Evolutionary conservation across 2,113 vertebrate genomes (phyloP).

Genomic region (Eublepharis macularius): DNA sequence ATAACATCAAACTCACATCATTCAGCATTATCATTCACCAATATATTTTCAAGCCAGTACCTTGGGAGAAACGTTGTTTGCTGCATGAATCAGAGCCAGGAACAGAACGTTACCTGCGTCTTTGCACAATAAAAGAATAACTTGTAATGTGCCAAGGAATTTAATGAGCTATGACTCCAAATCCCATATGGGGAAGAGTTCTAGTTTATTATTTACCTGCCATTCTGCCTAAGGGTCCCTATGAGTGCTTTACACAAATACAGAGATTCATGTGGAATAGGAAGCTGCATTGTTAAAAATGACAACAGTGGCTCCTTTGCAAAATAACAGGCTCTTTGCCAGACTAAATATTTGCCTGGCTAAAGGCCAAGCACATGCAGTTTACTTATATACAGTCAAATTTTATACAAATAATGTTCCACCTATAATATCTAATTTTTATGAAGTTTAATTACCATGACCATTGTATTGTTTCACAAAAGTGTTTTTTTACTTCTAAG

Average conservation of each 20-base stretch:
- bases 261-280: conserved; percentile 28
- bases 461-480: conserved; percentile 8
- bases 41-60: conserved; percentile 1
- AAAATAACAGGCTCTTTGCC: conserved; percentile 29
- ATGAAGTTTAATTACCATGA: conserved; percentile 39
- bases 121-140: conserved; percentile 36
- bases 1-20: not conserved
- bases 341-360: conserved; percentile 51
- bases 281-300: conserved; percentile 11
- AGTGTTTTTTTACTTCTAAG: conserved; percentile 12
- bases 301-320: not conserved
- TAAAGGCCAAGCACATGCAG: conserved; percentile 38
- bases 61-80: not conserved
- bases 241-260: conserved; percentile 30
- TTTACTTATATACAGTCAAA: conserved; percentile 41
- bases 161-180: conserved; percentile 61
- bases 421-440: conserved; percentile 42
- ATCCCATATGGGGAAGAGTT: conserved; percentile 42
- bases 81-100: conserved; percentile 18
- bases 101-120: conserved; percentile 19
- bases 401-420: conserved; percentile 33
- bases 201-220: conserved; percentile 49
- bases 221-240: not conserved
- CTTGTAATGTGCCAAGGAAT: conserved; percentile 41
- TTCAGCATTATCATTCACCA: not conserved